Evolutionary conservation across 1,140 invertebrate species (phyloP), one percentile per base, ranked within the genome.

Genomic region (Nebria ingens): DNA sequence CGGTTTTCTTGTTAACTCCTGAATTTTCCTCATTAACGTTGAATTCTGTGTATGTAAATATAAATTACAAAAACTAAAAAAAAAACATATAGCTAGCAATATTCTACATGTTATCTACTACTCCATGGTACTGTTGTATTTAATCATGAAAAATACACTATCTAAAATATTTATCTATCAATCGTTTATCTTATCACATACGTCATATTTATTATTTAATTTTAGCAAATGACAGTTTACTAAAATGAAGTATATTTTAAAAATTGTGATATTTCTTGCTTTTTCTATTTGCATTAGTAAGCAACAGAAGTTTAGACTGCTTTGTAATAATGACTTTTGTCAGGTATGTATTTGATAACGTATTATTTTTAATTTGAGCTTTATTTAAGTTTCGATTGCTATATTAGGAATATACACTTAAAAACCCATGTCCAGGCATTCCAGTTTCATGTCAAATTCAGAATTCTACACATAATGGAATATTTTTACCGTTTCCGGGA

Each of bases 401-500:
- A 45, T 12, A 11, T 9, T 17, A 45, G 40, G 17, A 45, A 45
- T 45, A 45, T 45, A 17, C 17, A 4, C 4, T 4, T 4, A 45
- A 9, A 12, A 45, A 9, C 4, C 9, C 21, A 45, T 78, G 76
- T 56, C 17, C 62, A 0, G 21, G 58, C 0, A 38, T 73, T 1
- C 62, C 69, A 0, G 57, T 61, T 1, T 62, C 72, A 15, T 79
- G 76, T 57, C 11, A 59, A 19, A 68, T 70, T 20, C 73, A 75
- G 60, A 77, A 77, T 64, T 68, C 68, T 0, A 78, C 75, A 0
- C 72, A 76, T 56, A 65, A 65, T 29, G 77, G 76, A 0, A 20
- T 73, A 15, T 66, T 64, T 64, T 56, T 81, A 19, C 70, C 65
- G 0, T 78, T 74, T 11, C 74, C 76, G 0, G 75, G 73, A 13